Percentiles rank a stretch among this genome's conserved stretches.
Conservation (phyloP, 2,797 vertebrate species). For the Diglossa cyanea region DNA sequence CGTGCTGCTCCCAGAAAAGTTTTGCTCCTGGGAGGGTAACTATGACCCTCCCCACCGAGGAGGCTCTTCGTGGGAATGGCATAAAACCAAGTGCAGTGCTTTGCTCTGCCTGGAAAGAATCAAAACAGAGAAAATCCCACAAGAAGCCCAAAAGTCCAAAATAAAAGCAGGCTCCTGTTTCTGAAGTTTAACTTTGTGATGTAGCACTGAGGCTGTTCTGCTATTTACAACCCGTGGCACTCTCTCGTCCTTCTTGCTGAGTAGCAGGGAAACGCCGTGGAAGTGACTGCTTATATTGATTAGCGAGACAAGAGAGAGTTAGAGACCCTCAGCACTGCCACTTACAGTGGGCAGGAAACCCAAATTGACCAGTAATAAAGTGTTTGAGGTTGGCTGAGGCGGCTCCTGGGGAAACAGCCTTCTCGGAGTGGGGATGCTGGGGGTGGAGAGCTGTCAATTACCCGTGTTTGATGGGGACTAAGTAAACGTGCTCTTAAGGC, state of each 20-base stretch:
- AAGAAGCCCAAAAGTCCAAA: not conserved
- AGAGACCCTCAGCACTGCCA: conserved; percentile 78
- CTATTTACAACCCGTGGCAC: conserved; percentile 53
- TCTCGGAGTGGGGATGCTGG: conserved; percentile 55
- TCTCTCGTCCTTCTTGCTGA: conserved; percentile 67
- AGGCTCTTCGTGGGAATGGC: not conserved
- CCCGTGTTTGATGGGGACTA: conserved; percentile 61
- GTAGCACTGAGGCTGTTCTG: not conserved
- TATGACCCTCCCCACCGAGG: accelerated
- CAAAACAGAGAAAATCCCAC: not conserved
- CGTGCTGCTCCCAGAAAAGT: not conserved
- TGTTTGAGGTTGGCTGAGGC: conserved; percentile 73
- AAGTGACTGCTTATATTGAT: conserved; percentile 81
- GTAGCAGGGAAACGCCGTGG: conserved; percentile 70
- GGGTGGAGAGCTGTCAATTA: conserved; percentile 76
- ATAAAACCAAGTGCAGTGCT: not conserved
- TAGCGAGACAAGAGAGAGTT: conserved; percentile 73
- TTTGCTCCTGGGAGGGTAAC: not conserved
- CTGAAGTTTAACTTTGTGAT: conserved; percentile 27
- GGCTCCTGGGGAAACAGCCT: conserved; percentile 75
- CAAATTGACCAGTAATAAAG: conserved; percentile 81
- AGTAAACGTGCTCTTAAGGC: conserved; percentile 36
- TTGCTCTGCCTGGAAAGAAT: not conserved
- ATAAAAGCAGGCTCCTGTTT: not conserved
- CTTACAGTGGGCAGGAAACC: conserved; percentile 80